Evolutionary conservation across 2,113 vertebrate genomes (phyloP).

Genomic region (Poecile atricapillus): DNA sequence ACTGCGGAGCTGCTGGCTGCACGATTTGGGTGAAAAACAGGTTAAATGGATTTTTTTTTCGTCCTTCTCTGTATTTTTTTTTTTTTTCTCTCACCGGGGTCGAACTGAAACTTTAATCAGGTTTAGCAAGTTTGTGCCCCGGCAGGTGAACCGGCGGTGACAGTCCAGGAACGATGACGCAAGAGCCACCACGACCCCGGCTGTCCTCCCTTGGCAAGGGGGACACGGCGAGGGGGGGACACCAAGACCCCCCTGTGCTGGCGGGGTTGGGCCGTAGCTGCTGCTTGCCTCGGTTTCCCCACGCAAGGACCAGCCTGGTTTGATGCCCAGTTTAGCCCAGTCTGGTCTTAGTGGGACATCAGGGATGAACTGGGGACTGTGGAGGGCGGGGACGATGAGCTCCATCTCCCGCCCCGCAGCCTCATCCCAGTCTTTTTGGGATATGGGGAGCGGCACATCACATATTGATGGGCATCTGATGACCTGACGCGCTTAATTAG

Average conservation of each 20-base stretch:
- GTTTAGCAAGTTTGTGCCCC: conserved; percentile 12
- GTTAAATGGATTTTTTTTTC: background rate
- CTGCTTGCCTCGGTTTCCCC: background rate
- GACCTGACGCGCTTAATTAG: background rate
- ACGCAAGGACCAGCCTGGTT: background rate
- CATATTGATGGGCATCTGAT: background rate
- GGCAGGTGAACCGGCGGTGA: background rate
- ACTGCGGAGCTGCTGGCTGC: fast-evolving
- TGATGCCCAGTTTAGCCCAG: background rate
- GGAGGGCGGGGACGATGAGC: fast-evolving
- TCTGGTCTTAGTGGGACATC: background rate
- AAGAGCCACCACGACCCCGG: background rate
- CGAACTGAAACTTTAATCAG: background rate
- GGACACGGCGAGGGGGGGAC: background rate
- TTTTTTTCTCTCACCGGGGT: background rate
- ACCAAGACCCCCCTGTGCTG: background rate
- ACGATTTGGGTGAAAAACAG: background rate
- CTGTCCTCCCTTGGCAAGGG: background rate
- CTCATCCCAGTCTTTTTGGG: background rate
- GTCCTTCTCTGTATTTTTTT: background rate
- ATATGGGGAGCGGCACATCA: background rate
- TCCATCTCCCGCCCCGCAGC: fast-evolving
- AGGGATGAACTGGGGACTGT: too few species aligned
- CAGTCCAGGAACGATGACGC: background rate
- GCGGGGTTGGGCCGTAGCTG: fast-evolving